phyloP scores from a whole-genome alignment of 2,113 vertebrate genomes.

The Erpornis zantholeuca region DNA sequence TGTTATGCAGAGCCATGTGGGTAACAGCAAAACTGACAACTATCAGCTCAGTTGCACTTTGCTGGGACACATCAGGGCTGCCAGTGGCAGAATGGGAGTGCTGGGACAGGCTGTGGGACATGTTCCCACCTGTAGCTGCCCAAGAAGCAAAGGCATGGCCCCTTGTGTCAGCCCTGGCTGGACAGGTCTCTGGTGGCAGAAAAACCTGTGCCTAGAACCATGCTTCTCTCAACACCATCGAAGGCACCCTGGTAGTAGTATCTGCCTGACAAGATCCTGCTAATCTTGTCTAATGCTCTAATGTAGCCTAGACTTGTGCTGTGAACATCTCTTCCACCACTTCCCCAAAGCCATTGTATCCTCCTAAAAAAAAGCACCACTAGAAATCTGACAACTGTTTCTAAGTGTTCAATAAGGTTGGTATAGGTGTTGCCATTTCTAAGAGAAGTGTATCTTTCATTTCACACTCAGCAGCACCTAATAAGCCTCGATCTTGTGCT shows the following conservation, averaged over 20 bases:
- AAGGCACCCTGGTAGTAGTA: background rate
- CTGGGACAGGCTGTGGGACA: background rate
- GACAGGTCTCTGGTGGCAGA: background rate
- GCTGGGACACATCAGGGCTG: background rate
- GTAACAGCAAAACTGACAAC: slow-evolving; percentile 32
- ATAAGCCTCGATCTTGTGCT: background rate
- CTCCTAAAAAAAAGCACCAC: background rate
- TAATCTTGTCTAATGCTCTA: background rate
- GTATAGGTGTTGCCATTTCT: background rate
- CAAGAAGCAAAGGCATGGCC: background rate
- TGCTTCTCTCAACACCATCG: accelerated
- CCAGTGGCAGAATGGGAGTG: background rate
- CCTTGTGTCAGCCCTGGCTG: accelerated
- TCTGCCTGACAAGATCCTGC: background rate
- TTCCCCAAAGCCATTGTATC: background rate
- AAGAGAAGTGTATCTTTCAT: background rate
- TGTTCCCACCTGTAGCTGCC: accelerated
- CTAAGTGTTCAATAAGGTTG: background rate
- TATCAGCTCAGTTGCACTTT: background rate
- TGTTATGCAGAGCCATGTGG: slow-evolving; percentile 26
- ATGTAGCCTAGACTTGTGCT: accelerated
- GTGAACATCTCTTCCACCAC: background rate
- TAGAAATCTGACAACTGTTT: background rate
- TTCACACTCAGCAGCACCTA: background rate
- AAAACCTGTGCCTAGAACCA: background rate